These are phyloP conservation scores for Natrix natrix DNA, from an alignment of 2,797 vertebrate genomes.

Conservation along the genomic window DNA sequence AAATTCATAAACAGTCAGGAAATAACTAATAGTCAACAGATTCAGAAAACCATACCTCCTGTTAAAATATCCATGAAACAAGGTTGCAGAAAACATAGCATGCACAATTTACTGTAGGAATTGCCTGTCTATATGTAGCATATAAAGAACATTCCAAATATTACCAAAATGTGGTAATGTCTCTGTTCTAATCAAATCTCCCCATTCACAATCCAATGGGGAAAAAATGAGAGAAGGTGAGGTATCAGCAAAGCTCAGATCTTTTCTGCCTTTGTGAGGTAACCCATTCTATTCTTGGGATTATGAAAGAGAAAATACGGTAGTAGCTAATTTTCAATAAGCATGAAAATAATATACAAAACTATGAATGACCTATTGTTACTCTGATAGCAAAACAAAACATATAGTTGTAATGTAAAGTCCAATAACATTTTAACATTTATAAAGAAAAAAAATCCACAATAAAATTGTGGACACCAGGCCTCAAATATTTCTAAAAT, in stretches of 20 bases:
- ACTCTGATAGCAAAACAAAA: neutral
- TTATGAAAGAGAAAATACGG: neutral
- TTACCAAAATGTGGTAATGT: neutral
- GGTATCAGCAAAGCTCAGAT: neutral
- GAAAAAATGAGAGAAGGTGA: neutral
- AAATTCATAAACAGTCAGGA: neutral
- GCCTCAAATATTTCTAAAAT: neutral
- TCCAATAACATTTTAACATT: neutral
- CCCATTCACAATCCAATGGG: neutral
- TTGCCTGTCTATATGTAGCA: neutral
- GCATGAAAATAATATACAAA: neutral
- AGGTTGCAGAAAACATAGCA: neutral
- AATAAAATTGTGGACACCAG: neutral
- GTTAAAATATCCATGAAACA: neutral
- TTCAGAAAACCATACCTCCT: neutral
- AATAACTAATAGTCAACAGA: neutral
- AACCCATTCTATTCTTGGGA: neutral
- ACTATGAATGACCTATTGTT: neutral
- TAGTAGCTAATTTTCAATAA: neutral
- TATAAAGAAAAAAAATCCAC: neutral
- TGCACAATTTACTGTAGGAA: neutral
- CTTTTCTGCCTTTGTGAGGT: neutral
- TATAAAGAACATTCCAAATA: neutral
- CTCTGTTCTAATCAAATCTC: neutral
- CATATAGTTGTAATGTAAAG: neutral